These are phyloP conservation scores for Dione vanillae DNA, from an alignment of 2,888 invertebrate genomes.

Conservation along the genomic window DNA sequence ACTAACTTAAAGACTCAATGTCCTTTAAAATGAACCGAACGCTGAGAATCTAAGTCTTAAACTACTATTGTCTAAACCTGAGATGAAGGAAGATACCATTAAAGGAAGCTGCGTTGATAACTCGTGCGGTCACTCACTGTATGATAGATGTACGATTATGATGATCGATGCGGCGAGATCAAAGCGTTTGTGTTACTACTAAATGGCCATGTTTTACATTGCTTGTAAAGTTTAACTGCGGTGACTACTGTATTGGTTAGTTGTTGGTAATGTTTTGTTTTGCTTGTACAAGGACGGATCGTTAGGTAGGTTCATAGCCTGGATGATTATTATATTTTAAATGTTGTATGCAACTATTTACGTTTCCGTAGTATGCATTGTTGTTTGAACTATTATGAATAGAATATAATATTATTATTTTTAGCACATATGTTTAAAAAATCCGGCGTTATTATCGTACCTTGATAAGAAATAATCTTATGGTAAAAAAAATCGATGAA, in stretches of 20 bases:
- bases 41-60: not conserved
- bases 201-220: not conserved
- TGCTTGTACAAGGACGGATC: not conserved
- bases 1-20: too few relatives aligned
- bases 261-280: not conserved
- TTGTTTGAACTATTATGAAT: too few relatives aligned
- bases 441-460: too few relatives aligned
- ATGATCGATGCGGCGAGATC: conserved; percentile 76
- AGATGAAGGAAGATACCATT: not conserved
- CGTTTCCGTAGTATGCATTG: too few relatives aligned
- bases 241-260: conserved; percentile 7
- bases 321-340: too few relatives aligned
- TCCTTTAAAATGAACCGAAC: not conserved
- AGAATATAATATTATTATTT: too few relatives aligned
- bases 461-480: too few relatives aligned
- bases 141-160: conserved; percentile 52
- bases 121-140: conserved; percentile 22
- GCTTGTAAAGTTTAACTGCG: conserved; percentile 4
- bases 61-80: too few relatives aligned
- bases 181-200: conserved; percentile 55
- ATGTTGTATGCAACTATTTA: too few relatives aligned
- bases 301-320: too few relatives aligned
- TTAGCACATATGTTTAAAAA: too few relatives aligned
- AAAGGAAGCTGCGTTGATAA: conserved; percentile 26
- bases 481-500: too few relatives aligned